Percentiles rank a stretch among this genome's conserved stretches.
Evolutionary conservation across 2,113 vertebrate genomes (phyloP).

Genomic region (Pedionomus torquatus): DNA sequence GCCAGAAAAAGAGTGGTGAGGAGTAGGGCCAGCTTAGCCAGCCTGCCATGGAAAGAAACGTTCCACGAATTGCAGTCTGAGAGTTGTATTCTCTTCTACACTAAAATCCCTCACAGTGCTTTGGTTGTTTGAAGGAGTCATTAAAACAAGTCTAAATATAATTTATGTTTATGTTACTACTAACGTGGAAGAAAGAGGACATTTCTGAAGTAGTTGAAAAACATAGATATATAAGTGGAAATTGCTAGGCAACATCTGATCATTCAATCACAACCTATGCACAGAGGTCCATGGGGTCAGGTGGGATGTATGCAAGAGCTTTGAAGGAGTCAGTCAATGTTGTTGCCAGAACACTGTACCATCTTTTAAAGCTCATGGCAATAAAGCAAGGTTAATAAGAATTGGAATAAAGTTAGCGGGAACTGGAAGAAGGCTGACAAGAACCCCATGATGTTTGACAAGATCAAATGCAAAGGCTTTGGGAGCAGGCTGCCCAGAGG

Average conservation of each 20-base stretch:
- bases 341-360: neutral
- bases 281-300: neutral
- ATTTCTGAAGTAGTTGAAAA: neutral
- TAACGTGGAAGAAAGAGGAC: neutral
- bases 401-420: neutral
- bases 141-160: neutral
- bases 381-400: neutral
- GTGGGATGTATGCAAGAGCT: rapidly evolving
- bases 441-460: neutral
- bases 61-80: neutral
- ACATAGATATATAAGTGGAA: neutral
- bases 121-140: neutral
- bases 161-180: neutral
- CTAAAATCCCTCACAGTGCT: neutral
- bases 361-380: neutral
- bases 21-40: neutral
- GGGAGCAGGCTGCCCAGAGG: no score
- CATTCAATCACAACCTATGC: neutral
- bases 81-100: neutral
- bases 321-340: neutral
- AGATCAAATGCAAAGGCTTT: neutral
- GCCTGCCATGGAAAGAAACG: neutral
- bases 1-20: neutral
- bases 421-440: neutral
- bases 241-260: neutral